Base-by-base conservation (phyloP, 2,113 vertebrate genomes). In the Microcebus lehilahytsara region DNA sequence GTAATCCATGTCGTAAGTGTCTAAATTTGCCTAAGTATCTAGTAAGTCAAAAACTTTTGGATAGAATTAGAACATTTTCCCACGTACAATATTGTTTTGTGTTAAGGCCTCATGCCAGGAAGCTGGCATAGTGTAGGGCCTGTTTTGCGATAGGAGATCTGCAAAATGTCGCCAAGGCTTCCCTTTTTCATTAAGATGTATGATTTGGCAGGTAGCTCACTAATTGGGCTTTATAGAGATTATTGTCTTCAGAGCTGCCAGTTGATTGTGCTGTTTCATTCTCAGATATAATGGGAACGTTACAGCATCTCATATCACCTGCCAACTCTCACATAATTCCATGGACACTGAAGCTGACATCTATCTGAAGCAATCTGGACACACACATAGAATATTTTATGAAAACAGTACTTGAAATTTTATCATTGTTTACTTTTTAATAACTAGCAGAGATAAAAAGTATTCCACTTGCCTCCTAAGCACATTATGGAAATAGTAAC, bases 171-270 rank as follows among this genome's bases (percentile, higher is more conserved):
- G 40, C 30, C 16, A 85, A 53, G 1, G 67, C n/a, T 95, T 90
- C 40, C 12, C 42, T 1, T 71, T 49, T 95, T 92, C n/a, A 53
- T 93, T 37, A 97, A 94, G 69, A 96, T 90, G 79, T 85, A 30
- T 71, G 53, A 94, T 91, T 92, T 97, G 85, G 23, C 42, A 83
- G 23, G 72, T 22, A 62, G 27, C 46, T 91, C 17, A 93, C 74
- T 97, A 97, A 94, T 9, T 97, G 71, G 6, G 8, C 0, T 93
- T 97, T 86, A 85, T 85, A 85, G 95, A 95, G 62, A 95, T 67
- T 95, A 37, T 34, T 96, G 16, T 94, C 91, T 75, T 96, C 51
- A 81, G 40, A 95, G 79, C 25, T 98, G 67, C 30, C 88, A 80
- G 4, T 42, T 56, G 19, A 62, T 88, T 94, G n/a, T 95, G 51